Base-by-base conservation (phyloP, 2,113 vertebrate species). In the Eolophus roseicapilla region DNA sequence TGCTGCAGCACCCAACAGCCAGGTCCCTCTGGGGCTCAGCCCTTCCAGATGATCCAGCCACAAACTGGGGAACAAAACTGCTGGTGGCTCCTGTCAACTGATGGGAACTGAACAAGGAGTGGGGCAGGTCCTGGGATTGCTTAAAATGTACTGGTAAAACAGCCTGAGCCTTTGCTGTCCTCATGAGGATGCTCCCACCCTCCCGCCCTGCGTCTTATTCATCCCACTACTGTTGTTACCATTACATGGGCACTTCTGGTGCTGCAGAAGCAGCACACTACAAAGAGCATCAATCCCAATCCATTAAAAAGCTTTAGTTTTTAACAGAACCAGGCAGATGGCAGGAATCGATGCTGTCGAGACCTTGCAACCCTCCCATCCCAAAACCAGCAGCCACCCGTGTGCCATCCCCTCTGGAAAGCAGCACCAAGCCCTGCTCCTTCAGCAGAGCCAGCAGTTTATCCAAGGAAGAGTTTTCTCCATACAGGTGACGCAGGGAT, bases 271-370 rank as follows among this genome's bases (percentile, higher is more conserved):
- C 17, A 68, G 17, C 63, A 14, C 24, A 0, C 21, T 10, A 21
- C 46, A 8, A 29, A 43, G 13, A 77, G 1, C 33, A 39, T 31
- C 15, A 6, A 65, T 2, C 10, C 62, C 2, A 33, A 3, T 0
- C 7, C 0, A 0, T 31, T 16, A 4, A 19, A 84, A 62, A 43
- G 24, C 2, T 0, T 31, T 17, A 6, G 2, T 18, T 37, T 6
- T 44, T 47, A 74, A 5, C 6, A 65, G 39, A 44, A 24, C 5
- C 3, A 20, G 49, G 75, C 65, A 73, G 73, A 35, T 0, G 28
- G 63, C 78, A 92, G 37, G 53, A 19, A 50, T 9, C 1, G 4
- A 6, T 6, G 13, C 28, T 28, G 35, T 11, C 4, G 17, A 39
- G 50, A 64, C 3, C 44, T 6, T 24, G 33, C 69, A 73, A n/a